Percentiles rank a stretch among this genome's conserved stretches.
Evolutionary conservation across 2,888 invertebrate species (phyloP).

Genomic region (Ophion ventricosus): DNA sequence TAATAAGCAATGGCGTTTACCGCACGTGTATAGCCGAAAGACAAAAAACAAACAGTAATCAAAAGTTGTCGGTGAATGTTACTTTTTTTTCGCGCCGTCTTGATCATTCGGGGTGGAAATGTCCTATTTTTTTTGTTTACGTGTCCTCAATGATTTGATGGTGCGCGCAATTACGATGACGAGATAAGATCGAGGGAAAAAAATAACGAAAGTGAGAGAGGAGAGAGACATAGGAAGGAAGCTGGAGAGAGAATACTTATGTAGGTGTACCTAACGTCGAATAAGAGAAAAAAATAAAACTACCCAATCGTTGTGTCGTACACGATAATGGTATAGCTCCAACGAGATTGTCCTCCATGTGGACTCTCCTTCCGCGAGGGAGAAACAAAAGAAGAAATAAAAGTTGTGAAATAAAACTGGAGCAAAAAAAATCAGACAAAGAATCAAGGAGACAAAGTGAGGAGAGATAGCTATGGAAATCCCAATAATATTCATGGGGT

Average conservation of each 20-base stretch:
- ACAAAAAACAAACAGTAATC: constrained; percentile 18
- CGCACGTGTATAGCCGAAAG: constrained; percentile 27
- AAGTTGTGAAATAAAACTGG: neutral
- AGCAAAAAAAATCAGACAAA: constrained; percentile 6
- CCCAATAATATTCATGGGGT: neutral
- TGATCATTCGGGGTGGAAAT: constrained; percentile 9
- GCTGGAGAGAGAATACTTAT: constrained; percentile 23
- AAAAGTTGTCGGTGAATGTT: constrained; percentile 50
- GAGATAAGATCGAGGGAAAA: neutral
- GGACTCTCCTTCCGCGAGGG: constrained; percentile 24
- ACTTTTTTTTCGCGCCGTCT: constrained; percentile 41
- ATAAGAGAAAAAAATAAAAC: constrained; percentile 35
- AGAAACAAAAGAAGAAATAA: constrained; percentile 35
- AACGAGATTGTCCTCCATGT: constrained; percentile 45
- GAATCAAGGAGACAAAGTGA: constrained; percentile 10
- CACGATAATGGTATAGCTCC: constrained; percentile 43
- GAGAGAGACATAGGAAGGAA: neutral
- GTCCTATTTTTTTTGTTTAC: constrained; percentile 11
- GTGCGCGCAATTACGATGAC: constrained; percentile 28
- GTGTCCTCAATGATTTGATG: constrained; percentile 29
- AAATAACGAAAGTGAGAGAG: constrained; percentile 12
- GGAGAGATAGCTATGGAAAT: neutral
- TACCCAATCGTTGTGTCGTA: constrained; percentile 62
- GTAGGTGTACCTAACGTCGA: constrained; percentile 45
- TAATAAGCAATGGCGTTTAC: constrained; percentile 25